phyloP scores from a whole-genome alignment of 30 jellyfish, hydroid and myxozoan species.

The Turritopsis rubra region DNA sequence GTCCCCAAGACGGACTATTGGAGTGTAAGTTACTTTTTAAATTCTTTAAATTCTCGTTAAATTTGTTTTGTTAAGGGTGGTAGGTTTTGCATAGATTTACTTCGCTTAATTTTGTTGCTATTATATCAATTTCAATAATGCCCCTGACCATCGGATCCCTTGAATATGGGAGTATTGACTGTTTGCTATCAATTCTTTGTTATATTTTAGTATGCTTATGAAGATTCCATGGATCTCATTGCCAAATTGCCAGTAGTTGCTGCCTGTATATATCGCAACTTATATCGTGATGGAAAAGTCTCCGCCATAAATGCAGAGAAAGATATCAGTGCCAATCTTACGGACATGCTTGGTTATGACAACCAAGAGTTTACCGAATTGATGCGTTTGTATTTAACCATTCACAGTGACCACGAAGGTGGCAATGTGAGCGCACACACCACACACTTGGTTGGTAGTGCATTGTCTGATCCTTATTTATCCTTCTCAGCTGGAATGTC shows the following conservation, averaged over 20 bases:
- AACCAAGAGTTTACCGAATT: constrained; percentile 60
- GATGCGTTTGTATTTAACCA: constrained; percentile 83
- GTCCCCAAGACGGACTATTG: constrained; percentile 80
- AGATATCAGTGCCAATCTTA: constrained; percentile 83
- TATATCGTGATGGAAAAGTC: constrained; percentile 85
- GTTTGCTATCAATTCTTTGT: neutral
- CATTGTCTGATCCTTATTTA: constrained; percentile 87
- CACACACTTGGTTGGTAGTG: constrained; percentile 95
- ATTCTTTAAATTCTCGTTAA: no score
- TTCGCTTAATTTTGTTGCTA: no score
- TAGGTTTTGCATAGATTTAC: no score
- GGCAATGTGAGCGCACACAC: constrained; percentile 99
- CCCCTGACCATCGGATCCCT: no score
- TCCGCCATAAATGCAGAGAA: constrained; percentile 73
- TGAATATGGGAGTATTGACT: no score
- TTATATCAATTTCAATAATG: no score
- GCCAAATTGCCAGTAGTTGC: constrained; percentile 96
- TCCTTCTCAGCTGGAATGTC: constrained; percentile 94
- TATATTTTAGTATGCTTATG: constrained; percentile 64
- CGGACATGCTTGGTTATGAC: constrained; percentile 71
- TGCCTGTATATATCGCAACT: constrained; percentile 78
- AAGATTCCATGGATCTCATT: constrained; percentile 89
- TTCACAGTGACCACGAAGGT: constrained; percentile 99
- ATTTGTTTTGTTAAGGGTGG: no score
- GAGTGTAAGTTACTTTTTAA: constrained; percentile 61